These are phyloP conservation scores for Ligdia adustata DNA, from an alignment of 2,888 invertebrate genomes.

Conservation along the genomic window DNA sequence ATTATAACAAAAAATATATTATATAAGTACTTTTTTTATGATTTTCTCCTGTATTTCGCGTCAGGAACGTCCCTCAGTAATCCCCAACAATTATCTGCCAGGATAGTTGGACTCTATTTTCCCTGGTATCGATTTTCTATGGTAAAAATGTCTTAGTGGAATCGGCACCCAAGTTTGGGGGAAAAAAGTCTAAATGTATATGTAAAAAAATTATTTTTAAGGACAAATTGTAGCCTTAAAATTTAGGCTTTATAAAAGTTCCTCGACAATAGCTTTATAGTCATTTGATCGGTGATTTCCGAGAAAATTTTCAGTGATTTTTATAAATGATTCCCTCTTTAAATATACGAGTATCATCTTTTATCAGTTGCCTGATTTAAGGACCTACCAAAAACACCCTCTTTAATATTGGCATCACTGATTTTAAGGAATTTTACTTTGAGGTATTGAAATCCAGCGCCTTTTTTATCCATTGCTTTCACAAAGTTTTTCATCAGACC, in stretches of 20 bases:
- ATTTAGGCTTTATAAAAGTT: neutral
- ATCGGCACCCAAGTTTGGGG: conserved; percentile 1
- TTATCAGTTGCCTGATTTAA: neutral
- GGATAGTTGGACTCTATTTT: too few species aligned
- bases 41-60: too few species aligned
- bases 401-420: neutral
- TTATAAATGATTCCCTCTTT: too few species aligned
- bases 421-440: conserved; percentile 1
- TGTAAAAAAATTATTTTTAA: neutral
- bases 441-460: too few species aligned
- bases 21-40: too few species aligned
- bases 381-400: conserved; percentile 3
- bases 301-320: neutral
- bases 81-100: too few species aligned
- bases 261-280: conserved; percentile 5
- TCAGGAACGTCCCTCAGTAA: conserved; percentile 3
- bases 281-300: conserved; percentile 9
- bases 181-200: conserved; percentile 1
- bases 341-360: too few species aligned
- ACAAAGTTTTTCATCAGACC: too few species aligned
- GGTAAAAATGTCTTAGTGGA: conserved; percentile 1
- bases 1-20: too few species aligned
- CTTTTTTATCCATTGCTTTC: too few species aligned
- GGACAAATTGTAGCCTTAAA: too few species aligned
- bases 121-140: too few species aligned